phyloP scores from a whole-genome alignment of 2,113 vertebrate genomes.

The Chloropsis hardwickii region DNA sequence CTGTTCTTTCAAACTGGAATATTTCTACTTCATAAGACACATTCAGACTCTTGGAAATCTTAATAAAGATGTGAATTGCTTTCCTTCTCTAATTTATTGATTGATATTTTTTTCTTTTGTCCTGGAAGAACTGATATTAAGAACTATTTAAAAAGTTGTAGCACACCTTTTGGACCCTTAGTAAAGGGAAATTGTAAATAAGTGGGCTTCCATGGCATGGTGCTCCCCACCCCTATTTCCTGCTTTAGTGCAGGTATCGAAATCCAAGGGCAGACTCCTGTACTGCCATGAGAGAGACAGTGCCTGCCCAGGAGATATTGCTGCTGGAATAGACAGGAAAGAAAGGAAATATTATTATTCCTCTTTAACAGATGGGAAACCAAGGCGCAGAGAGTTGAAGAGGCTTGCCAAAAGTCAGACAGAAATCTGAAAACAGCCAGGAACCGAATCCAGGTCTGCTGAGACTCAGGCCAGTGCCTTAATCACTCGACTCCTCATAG shows the following conservation, averaged over 20 bases:
- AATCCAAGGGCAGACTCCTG: not conserved
- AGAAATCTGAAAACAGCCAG: conserved; percentile 47
- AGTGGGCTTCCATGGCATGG: not conserved
- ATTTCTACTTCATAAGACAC: not conserved
- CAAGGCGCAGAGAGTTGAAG: not conserved
- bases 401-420: conserved; percentile 47
- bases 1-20: not conserved
- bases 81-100: not conserved
- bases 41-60: not conserved
- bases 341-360: conserved; percentile 53
- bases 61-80: not conserved
- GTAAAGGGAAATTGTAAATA: not conserved
- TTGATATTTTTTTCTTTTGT: not conserved
- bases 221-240: not conserved
- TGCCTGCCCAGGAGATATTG: not conserved
- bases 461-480: conserved; percentile 34
- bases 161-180: not conserved
- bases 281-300: not conserved
- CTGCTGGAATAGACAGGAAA: not conserved
- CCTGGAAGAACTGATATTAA: not conserved
- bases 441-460: not conserved
- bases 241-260: not conserved
- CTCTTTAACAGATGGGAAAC: conserved; percentile 48
- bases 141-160: not conserved
- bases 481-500: not conserved